Evolutionary conservation across 1,140 invertebrate genomes (phyloP).

Genomic region (Epicauta chinensis): DNA sequence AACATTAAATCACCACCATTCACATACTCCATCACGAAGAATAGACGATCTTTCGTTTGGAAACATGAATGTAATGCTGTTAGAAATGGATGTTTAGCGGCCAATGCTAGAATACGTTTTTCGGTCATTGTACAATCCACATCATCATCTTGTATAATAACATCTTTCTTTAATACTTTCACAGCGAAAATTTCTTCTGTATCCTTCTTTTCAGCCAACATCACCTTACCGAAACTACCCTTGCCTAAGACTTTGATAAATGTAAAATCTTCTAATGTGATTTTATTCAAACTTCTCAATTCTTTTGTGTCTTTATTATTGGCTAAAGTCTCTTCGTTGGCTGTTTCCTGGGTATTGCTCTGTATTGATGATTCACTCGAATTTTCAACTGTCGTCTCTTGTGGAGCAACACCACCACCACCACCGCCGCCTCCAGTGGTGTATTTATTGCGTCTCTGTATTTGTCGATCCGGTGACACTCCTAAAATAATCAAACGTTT

Average conservation of each 20-base stretch:
- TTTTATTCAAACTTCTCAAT: constrained; percentile 18
- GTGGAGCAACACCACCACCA: too few relatives aligned
- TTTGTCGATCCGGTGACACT: constrained; percentile 80
- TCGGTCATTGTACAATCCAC: constrained; percentile 99
- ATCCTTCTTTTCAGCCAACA: constrained; percentile 92
- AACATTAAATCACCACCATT: constrained; percentile 99
- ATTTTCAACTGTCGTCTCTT: too few relatives aligned
- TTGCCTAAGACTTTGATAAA: constrained; percentile 99
- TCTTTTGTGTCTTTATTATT: too few relatives aligned
- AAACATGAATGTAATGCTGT: constrained; percentile 97
- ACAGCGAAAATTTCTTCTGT: constrained; percentile 96
- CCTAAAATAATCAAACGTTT: constrained; percentile 13
- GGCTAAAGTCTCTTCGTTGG: too few relatives aligned
- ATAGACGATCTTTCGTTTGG: constrained; percentile 76
- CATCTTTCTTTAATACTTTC: constrained; percentile 98
- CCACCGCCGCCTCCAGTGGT: constrained; percentile 13
- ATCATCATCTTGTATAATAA: constrained; percentile 99
- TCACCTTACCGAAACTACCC: constrained; percentile 98
- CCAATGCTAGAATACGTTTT: constrained; percentile 91
- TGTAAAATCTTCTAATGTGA: constrained; percentile 80
- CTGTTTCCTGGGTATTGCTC: background rate
- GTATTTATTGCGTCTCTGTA: constrained; percentile 57
- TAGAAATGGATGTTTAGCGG: constrained; percentile 96
- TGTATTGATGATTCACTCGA: constrained; percentile 17
- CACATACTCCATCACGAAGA: constrained; percentile 99